Conservation (phyloP, 2,797 vertebrate species). For the Diglossa cyanea region DNA sequence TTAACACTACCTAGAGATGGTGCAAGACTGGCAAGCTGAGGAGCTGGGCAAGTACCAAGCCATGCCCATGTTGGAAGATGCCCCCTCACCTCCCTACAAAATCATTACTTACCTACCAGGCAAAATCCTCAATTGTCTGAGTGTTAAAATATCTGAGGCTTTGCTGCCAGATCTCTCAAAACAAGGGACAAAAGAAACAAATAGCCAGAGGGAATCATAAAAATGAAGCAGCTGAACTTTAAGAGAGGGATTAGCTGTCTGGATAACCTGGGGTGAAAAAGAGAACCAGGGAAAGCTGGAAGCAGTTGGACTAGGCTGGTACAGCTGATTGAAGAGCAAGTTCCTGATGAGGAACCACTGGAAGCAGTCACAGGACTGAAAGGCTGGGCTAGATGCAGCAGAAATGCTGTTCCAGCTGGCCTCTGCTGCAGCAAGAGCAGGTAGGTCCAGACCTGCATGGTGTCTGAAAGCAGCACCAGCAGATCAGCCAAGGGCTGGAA, state of each 20-base stretch:
- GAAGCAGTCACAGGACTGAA: background rate
- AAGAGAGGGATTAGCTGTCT: background rate
- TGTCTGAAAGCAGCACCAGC: background rate
- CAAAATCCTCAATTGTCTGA: background rate
- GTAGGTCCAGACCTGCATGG: background rate
- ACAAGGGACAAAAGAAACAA: background rate
- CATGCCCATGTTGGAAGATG: background rate
- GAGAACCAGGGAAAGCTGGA: background rate
- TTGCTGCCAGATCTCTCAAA: background rate
- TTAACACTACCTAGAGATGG: background rate
- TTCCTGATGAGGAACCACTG: background rate
- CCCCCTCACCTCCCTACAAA: background rate
- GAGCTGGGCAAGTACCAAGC: background rate
- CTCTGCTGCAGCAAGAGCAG: background rate
- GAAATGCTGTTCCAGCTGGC: background rate
- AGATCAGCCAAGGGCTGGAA: background rate
- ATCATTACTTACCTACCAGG: background rate
- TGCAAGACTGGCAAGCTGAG: background rate
- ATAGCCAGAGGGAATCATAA: background rate
- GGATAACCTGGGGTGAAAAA: background rate
- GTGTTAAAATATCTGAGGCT: background rate
- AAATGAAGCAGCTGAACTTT: background rate
- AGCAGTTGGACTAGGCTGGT: background rate
- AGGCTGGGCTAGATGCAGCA: background rate
- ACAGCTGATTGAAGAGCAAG: background rate